Evolutionary conservation across 2,113 vertebrate genomes (phyloP).

Genomic region (Protobothrops mucrosquamatus): DNA sequence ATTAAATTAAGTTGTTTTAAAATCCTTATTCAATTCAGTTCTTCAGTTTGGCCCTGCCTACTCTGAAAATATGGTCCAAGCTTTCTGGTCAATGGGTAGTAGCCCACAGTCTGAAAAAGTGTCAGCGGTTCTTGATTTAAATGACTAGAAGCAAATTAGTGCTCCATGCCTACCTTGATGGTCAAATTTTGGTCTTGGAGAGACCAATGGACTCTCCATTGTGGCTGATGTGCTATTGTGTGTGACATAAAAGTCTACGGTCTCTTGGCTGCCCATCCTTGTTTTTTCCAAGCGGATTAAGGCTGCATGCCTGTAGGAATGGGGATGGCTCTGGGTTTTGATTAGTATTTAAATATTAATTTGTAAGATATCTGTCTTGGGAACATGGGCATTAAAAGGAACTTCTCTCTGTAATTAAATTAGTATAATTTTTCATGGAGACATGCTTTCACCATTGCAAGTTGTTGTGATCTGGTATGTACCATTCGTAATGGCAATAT

Average conservation of each 20-base stretch:
- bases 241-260: not conserved
- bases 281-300: not conserved
- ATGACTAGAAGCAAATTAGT: not conserved
- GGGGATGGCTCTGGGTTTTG: not conserved
- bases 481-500: not conserved
- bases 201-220: not conserved
- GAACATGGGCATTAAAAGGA: not conserved
- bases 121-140: not conserved
- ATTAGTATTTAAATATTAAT: not conserved
- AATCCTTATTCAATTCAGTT: not conserved
- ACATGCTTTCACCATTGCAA: not conserved
- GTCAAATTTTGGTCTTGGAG: not conserved
- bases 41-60: not conserved
- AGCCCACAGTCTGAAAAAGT: not conserved
- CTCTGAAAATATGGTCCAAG: not conserved
- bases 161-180: not conserved
- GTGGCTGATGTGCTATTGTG: not conserved
- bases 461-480: not conserved
- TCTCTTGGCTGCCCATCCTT: not conserved
- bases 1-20: not conserved
- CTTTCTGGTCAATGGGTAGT: not conserved
- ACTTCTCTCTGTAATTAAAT: not conserved
- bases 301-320: not conserved
- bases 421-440: not conserved
- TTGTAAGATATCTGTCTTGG: not conserved